phyloP scores from a whole-genome alignment of 1,140 invertebrate genomes.

The Zaprionus capensis region DNA sequence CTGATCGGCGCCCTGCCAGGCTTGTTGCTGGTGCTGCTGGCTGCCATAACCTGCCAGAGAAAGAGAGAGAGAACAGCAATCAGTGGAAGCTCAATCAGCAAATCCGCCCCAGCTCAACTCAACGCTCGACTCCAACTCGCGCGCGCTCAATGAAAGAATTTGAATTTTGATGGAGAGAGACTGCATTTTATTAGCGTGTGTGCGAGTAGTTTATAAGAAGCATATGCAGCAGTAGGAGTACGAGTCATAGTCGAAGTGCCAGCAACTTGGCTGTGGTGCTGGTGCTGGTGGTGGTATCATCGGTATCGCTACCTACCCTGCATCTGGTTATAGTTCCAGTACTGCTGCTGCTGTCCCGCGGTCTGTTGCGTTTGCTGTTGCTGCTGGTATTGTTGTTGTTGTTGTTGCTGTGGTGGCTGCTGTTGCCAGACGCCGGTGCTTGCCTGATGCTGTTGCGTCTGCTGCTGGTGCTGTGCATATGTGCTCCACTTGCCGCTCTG shows the following conservation, averaged over 20 bases:
- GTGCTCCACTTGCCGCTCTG: constrained; percentile 78
- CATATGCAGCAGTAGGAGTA: constrained; percentile 2
- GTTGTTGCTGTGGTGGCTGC: constrained; percentile 46
- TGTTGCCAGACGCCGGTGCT: constrained; percentile 61
- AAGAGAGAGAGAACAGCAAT: background rate
- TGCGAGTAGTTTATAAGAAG: constrained; percentile 41
- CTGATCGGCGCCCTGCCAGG: constrained; percentile 75
- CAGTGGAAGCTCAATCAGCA: background rate
- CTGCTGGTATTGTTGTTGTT: constrained; percentile 53
- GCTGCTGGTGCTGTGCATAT: constrained; percentile 69
- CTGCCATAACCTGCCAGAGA: constrained; percentile 70
- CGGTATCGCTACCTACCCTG: constrained; percentile 62
- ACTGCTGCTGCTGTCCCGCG: constrained; percentile 74
- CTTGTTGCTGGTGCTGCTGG: constrained; percentile 72
- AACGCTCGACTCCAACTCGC: background rate
- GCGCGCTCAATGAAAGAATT: constrained; percentile 23
- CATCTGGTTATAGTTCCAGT: constrained; percentile 80
- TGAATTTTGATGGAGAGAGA: constrained; percentile 9
- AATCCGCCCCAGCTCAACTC: background rate
- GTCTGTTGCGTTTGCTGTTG: constrained; percentile 64
- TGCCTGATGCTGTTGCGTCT: constrained; percentile 64
- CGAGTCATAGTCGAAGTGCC: background rate
- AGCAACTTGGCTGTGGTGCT: background rate
- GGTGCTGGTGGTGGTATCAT: background rate
- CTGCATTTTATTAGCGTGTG: constrained; percentile 36